phyloP scores from a whole-genome alignment of 2,113 vertebrate genomes.

The Nibea albiflora region DNA sequence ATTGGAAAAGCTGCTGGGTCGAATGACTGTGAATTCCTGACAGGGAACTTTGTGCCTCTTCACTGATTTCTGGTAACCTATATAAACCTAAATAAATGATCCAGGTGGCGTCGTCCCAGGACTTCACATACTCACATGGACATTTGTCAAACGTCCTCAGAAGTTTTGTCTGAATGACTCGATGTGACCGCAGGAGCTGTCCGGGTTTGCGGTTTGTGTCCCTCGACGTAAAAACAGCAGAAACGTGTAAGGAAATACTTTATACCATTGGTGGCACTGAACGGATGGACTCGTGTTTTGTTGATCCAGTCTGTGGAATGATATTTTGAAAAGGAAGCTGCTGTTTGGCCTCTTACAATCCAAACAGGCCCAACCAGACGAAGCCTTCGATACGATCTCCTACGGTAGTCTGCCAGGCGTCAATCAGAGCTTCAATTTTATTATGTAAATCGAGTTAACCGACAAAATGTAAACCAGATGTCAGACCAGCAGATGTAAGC shows the following conservation, averaged over 20 bases:
- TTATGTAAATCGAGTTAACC: background rate
- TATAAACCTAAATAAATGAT: too few relatives aligned
- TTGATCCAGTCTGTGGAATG: background rate
- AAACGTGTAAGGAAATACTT: too few relatives aligned
- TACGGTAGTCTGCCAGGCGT: background rate
- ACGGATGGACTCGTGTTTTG: background rate
- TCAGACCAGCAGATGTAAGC: conserved; percentile 2
- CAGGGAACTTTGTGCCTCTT: too few relatives aligned
- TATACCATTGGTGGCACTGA: background rate
- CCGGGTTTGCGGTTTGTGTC: too few relatives aligned
- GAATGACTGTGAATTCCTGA: too few relatives aligned
- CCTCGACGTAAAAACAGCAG: background rate
- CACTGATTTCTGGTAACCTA: too few relatives aligned
- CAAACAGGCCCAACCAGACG: background rate
- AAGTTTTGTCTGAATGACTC: too few relatives aligned
- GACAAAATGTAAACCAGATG: conserved; percentile 34
- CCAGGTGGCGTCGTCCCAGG: too few relatives aligned
- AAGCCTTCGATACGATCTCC: background rate
- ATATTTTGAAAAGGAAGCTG: conserved; percentile 1
- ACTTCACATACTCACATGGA: too few relatives aligned
- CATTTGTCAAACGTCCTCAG: too few relatives aligned
- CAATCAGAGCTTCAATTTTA: background rate
- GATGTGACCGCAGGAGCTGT: too few relatives aligned
- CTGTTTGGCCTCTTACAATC: background rate
- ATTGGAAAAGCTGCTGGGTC: too few relatives aligned